Evolutionary conservation across 2,888 invertebrate genomes (phyloP), one percentile per base, ranked within the genome.

Genomic region (Melanostoma mellinum): DNA sequence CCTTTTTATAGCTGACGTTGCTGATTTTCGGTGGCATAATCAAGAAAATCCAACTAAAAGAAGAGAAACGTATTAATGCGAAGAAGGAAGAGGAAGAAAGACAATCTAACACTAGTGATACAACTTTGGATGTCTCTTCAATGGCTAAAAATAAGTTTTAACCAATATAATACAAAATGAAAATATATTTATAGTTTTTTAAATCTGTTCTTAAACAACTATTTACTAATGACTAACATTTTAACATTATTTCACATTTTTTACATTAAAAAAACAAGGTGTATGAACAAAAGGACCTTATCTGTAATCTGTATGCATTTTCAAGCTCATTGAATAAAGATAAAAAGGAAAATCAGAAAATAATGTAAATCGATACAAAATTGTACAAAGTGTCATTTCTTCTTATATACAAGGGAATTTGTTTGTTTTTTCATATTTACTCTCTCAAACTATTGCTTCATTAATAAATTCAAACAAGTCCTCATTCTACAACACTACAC

Each of bases 61-160:
- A 89, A 32, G 90, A 90, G 85, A 86, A 88, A 63, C 87, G 79
- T 2, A 48, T 48, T 48, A 85, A 56, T 6, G 69, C 61, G 2
- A 78, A 67, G 42, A 65, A 68, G 20, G 87, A 75, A 44, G 69
- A 74, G 35, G 72, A 77, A 0, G 89, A 88, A 73, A 86, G 78
- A 3, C 77, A 86, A 10, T 90, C 90, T 0, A 88, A 88, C 65
- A 81, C 73, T 30, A 90, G 89, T 46, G 88, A 87, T n/a, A 87
- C 86, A 3, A 90, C 90, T 0, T n/a, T 87, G 6, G 89, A 90
- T 36, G 86, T 89, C 32, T 86, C 88, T 9, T 87, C 87, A 1
- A 86, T 89, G 1, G 87, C 85, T n/a, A 87, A 87, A 6, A 86
- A 85, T 33, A 86, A 79, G 67, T 77, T 77, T 44, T 77, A 69